Percentiles rank a stretch among this genome's conserved stretches.
These are phyloP conservation scores for Diplolepis rosae DNA, from an alignment of 2,888 invertebrate genomes.

Conservation along the genomic window DNA sequence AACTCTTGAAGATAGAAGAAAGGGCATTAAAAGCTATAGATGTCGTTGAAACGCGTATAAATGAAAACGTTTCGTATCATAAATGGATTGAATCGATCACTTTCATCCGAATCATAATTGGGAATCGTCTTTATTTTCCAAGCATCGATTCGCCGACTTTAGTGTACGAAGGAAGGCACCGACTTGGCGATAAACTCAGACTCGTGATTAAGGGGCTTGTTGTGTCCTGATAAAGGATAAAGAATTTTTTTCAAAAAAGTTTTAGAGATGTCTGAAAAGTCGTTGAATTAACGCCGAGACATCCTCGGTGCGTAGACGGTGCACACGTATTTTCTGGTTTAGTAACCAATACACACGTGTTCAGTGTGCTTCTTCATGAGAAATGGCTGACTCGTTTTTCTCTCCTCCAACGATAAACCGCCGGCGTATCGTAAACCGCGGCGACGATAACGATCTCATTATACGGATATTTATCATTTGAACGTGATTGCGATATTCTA, in stretches of 20 bases:
- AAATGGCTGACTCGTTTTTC: conserved; percentile 39
- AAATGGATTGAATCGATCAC: background rate
- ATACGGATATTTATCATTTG: conserved; percentile 44
- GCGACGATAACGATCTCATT: conserved; percentile 48
- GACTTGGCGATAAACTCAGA: background rate
- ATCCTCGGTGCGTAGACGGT: background rate
- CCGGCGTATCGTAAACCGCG: conserved; percentile 41
- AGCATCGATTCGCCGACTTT: background rate
- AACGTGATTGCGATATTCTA: conserved; percentile 37
- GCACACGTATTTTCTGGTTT: background rate
- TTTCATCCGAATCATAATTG: background rate
- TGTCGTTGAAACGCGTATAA: background rate
- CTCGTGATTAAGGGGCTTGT: conserved; percentile 4
- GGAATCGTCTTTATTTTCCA: background rate
- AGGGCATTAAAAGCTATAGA: background rate
- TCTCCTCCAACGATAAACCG: conserved; percentile 39
- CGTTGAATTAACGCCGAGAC: background rate
- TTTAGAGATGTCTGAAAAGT: conserved; percentile 13
- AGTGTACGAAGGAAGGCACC: background rate
- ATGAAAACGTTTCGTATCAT: background rate
- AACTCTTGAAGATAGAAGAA: too few species aligned
- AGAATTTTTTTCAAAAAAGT: conserved; percentile 12
- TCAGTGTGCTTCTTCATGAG: conserved; percentile 31
- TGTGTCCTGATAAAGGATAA: background rate
- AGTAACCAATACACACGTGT: conserved; percentile 5